Conservation (phyloP, 2,113 vertebrate species). For the Phrynocephalus versicolor region DNA sequence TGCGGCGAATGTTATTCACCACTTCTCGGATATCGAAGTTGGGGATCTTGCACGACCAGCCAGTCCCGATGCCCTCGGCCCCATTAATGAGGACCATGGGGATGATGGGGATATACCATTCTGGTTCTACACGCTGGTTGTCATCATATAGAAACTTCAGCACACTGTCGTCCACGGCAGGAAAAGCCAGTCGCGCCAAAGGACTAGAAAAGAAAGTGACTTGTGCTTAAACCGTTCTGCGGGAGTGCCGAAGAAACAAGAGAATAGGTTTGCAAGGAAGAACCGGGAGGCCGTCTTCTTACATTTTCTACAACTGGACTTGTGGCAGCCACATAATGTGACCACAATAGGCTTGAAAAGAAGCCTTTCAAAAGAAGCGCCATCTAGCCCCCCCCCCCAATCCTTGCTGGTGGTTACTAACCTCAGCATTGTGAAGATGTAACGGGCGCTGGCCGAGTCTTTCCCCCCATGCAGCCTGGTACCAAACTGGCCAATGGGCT, state of each 20-base stretch:
- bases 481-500: constrained; percentile 96
- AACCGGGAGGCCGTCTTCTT: neutral
- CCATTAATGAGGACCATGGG: constrained; percentile 93
- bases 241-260: neutral
- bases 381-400: neutral
- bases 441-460: constrained; percentile 97
- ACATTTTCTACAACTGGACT: neutral
- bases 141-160: constrained; percentile 93
- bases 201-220: constrained; percentile 72
- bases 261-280: neutral
- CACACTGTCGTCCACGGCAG: constrained; percentile 86
- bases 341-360: neutral
- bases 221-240: neutral
- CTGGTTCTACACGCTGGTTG: constrained; percentile 94
- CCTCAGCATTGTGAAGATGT: constrained; percentile 99
- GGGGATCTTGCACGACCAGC: constrained; percentile 94
- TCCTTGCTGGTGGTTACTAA: constrained; percentile 53
- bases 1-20: constrained; percentile 86
- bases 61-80: constrained; percentile 93
- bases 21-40: constrained; percentile 91
- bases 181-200: constrained; percentile 88
- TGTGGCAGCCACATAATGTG: neutral
- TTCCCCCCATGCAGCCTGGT: constrained; percentile 95
- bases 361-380: rapidly evolving
- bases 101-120: constrained; percentile 98